Percentiles rank a stretch among this genome's conserved stretches.
Evolutionary conservation across 2,113 vertebrate genomes (phyloP).

Genomic region (Vicugna pacos): DNA sequence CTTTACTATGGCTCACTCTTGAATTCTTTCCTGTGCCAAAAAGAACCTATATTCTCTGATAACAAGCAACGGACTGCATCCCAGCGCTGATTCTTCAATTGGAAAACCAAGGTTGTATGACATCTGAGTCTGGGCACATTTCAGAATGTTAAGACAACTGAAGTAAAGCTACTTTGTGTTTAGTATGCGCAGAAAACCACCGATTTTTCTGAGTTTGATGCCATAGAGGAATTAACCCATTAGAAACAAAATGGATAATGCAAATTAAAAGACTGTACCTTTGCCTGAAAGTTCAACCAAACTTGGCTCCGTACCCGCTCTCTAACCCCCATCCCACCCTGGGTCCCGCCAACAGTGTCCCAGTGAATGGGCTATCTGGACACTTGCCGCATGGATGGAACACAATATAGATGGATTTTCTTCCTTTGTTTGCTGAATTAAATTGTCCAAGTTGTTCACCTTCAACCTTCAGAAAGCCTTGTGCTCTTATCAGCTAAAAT

Average conservation of each 20-base stretch:
- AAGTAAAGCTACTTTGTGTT: neutral
- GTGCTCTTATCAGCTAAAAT: constrained; percentile 65
- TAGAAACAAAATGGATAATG: neutral
- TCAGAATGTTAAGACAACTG: constrained; percentile 6
- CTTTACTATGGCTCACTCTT: too few species aligned
- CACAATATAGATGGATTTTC: constrained; percentile 50
- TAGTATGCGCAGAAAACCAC: neutral
- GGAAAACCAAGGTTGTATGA: neutral
- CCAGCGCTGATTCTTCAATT: neutral
- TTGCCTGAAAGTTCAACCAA: constrained; percentile 39
- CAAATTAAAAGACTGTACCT: neutral
- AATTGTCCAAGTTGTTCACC: constrained; percentile 58
- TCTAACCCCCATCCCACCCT: too few species aligned
- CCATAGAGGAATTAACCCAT: constrained; percentile 15
- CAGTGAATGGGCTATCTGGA: constrained; percentile 32
- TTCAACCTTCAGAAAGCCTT: constrained; percentile 75
- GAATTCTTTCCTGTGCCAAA: too few species aligned
- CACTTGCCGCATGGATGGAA: constrained; percentile 15
- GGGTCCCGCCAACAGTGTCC: neutral
- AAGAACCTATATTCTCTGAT: too few species aligned
- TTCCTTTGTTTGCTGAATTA: constrained; percentile 61
- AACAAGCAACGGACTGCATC: neutral
- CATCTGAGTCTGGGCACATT: neutral
- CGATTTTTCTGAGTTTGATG: constrained; percentile 1
- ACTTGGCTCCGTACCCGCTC: neutral